phyloP scores from a whole-genome alignment of 2,113 vertebrate species.

The Corydoras sp. region DNA sequence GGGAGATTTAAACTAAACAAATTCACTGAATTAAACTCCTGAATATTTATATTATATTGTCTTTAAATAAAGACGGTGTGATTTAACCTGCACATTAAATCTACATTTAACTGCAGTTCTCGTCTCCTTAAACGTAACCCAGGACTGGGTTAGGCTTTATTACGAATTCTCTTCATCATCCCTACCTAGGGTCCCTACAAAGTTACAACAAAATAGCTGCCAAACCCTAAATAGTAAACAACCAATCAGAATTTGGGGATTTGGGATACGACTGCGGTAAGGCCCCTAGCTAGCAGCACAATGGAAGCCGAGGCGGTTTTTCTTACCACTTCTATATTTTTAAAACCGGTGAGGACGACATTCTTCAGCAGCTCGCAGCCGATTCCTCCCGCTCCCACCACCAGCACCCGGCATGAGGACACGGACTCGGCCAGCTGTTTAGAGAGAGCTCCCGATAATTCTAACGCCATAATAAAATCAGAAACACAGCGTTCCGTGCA shows the following conservation, averaged over 20 bases:
- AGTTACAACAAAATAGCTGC: neutral
- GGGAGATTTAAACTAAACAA: too few species aligned
- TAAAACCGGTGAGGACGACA: constrained; percentile 88
- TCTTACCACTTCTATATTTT: constrained; percentile 88
- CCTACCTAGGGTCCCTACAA: neutral
- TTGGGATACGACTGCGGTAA: neutral
- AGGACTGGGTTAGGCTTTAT: neutral
- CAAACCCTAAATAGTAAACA: neutral
- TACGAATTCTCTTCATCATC: neutral
- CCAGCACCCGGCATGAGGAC: constrained; percentile 74
- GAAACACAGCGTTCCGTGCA: neutral
- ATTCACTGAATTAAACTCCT: too few species aligned
- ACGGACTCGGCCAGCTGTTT: constrained; percentile 81
- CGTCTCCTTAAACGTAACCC: too few species aligned
- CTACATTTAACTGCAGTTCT: too few species aligned
- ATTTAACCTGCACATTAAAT: too few species aligned
- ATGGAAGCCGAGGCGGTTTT: constrained; percentile 33
- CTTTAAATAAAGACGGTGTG: too few species aligned
- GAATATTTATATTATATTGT: too few species aligned
- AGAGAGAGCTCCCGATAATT: constrained; percentile 73
- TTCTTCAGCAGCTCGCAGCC: constrained; percentile 94
- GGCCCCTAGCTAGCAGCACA: constrained; percentile 39
- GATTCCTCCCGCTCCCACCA: constrained; percentile 91
- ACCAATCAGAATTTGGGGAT: neutral
- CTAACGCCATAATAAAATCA: constrained; percentile 60